Percentiles rank a stretch among this genome's conserved stretches.
phyloP scores from a whole-genome alignment of 2,113 vertebrate species.

The Rhegmatorhina hoffmannsi region DNA sequence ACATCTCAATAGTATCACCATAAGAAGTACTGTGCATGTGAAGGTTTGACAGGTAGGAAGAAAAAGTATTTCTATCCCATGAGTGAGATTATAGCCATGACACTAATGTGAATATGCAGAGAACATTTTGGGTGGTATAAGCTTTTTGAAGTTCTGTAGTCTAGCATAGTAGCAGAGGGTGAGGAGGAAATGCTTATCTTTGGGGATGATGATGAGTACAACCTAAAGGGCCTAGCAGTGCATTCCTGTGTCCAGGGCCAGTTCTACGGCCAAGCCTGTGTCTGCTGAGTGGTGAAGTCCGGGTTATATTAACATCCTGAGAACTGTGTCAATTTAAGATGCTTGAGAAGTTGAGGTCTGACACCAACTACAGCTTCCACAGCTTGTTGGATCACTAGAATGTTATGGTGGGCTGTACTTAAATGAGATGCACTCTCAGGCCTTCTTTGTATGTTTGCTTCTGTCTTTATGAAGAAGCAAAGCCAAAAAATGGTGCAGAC shows the following conservation, averaged over 20 bases:
- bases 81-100: not conserved
- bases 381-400: not conserved
- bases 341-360: not conserved
- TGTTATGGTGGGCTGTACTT: not conserved
- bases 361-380: not conserved
- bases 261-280: not conserved
- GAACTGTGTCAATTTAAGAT: not conserved
- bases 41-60: not conserved
- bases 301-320: not conserved
- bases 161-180: not conserved
- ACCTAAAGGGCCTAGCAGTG: not conserved
- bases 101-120: not conserved
- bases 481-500: not conserved
- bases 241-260: not conserved
- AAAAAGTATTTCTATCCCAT: not conserved
- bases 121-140: not conserved
- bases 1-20: not conserved
- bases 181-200: not conserved
- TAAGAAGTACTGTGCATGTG: not conserved
- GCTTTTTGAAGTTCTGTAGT: not conserved
- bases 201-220: not conserved
- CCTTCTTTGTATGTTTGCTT: not conserved
- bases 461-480: not conserved
- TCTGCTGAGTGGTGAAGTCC: not conserved
- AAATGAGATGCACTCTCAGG: not conserved